Conservation (phyloP, 2,888 invertebrate genomes). For the Platynereis dumerilii region DNA sequence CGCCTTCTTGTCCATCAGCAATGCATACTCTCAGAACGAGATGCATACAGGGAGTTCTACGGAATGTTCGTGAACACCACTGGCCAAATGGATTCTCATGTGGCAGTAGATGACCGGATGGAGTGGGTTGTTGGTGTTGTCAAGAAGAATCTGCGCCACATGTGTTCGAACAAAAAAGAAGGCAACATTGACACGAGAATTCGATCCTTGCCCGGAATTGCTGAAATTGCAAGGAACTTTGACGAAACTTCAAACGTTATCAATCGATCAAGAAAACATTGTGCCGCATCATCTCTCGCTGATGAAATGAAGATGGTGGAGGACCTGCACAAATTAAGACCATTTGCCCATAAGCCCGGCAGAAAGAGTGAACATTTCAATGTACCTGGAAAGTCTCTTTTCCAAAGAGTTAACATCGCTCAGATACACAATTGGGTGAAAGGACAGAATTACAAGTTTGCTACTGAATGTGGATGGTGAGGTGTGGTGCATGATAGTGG, state of each 20-base stretch:
- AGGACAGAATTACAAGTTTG: no score
- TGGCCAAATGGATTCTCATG: conserved; percentile 16
- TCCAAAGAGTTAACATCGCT: no score
- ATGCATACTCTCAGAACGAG: conserved; percentile 7
- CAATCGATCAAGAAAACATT: background rate
- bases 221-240: background rate
- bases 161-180: conserved; percentile 6
- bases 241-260: background rate
- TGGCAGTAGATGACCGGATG: conserved; percentile 17
- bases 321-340: background rate
- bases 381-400: background rate
- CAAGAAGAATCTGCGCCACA: conserved; percentile 6
- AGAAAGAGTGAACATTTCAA: background rate
- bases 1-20: conserved; percentile 19
- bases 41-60: conserved; percentile 10
- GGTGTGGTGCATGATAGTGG: no score
- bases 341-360: background rate
- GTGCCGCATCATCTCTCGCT: background rate
- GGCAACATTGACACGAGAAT: background rate
- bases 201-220: background rate
- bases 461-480: no score
- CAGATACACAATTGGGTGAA: no score
- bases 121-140: conserved; percentile 16
- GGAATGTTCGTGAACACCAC: conserved; percentile 16
- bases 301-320: conserved; percentile 7